Evolutionary conservation across 1,140 invertebrate species (phyloP).

Genomic region (Drosophila ananassae): DNA sequence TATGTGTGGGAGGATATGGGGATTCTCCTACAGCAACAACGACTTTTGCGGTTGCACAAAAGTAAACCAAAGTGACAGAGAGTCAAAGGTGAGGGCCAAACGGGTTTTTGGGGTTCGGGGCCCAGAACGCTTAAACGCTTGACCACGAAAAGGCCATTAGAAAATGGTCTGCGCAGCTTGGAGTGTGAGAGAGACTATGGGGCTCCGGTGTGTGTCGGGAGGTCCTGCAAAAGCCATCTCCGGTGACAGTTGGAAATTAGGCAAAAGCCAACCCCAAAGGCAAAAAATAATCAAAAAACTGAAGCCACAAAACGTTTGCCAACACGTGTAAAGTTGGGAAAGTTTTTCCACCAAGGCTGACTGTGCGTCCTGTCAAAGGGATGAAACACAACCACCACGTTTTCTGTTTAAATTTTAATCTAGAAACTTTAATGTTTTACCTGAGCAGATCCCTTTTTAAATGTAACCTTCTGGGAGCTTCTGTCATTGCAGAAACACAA

Average conservation of each 20-base stretch:
- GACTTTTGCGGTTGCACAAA: slow-evolving; percentile 78
- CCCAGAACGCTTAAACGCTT: slow-evolving; percentile 75
- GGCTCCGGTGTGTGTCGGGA: slow-evolving; percentile 2
- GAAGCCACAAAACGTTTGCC: slow-evolving; percentile 68
- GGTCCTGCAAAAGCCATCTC: slow-evolving; percentile 48
- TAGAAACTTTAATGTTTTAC: not conserved
- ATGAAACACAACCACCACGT: not conserved
- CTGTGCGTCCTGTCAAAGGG: slow-evolving; percentile 16
- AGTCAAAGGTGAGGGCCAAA: slow-evolving; percentile 57
- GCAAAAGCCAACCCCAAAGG: slow-evolving; percentile 51
- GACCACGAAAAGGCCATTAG: slow-evolving; percentile 81
- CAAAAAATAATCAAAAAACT: slow-evolving; percentile 47
- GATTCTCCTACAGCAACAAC: slow-evolving; percentile 47
- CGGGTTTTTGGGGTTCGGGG: slow-evolving; percentile 44
- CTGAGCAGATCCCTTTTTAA: not conserved
- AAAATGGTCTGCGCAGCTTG: slow-evolving; percentile 61
- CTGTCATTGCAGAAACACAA: not conserved
- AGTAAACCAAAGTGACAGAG: slow-evolving; percentile 63
- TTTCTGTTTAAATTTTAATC: slow-evolving; percentile 2
- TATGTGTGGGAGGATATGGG: slow-evolving; percentile 29
- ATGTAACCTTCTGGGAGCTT: not conserved
- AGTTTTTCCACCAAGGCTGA: slow-evolving; percentile 31
- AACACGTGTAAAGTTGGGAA: slow-evolving; percentile 67
- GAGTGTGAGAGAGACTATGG: slow-evolving; percentile 1
- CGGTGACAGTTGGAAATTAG: slow-evolving; percentile 69